phyloP scores from a whole-genome alignment of 2,888 invertebrate species.

The Matsumyia berberina region DNA sequence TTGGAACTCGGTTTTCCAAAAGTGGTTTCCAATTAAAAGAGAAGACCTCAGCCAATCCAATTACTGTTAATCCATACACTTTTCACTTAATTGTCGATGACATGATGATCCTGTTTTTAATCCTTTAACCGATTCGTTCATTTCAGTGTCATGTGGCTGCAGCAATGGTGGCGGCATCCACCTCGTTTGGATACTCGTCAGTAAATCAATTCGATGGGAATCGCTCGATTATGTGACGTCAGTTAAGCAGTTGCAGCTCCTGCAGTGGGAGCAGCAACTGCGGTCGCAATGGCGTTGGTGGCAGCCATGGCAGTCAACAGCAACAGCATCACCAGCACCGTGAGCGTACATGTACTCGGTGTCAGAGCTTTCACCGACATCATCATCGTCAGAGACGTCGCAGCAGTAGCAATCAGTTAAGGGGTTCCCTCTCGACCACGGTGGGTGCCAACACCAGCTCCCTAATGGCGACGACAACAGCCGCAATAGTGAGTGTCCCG shows the following conservation, averaged over 20 bases:
- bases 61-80: constrained; percentile 30
- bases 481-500: constrained; percentile 56
- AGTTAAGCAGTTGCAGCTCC: constrained; percentile 84
- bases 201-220: constrained; percentile 83
- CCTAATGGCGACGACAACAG: constrained; percentile 77
- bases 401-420: constrained; percentile 80
- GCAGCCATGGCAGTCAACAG: constrained; percentile 75
- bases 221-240: constrained; percentile 84
- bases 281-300: constrained; percentile 78
- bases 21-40: background rate
- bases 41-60: constrained; percentile 8
- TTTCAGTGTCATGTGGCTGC: constrained; percentile 84
- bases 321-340: constrained; percentile 78
- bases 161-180: constrained; percentile 84
- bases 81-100: constrained; percentile 13
- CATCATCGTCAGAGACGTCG: constrained; percentile 82
- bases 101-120: constrained; percentile 31
- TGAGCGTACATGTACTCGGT: constrained; percentile 81
- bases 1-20: background rate
- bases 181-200: constrained; percentile 84
- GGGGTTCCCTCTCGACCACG: constrained; percentile 78
- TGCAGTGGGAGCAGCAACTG: constrained; percentile 84
- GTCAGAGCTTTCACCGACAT: constrained; percentile 83
- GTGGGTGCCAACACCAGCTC: constrained; percentile 72
- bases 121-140: constrained; percentile 45